phyloP scores from a whole-genome alignment of 2,888 invertebrate genomes.

The Tetragonisca angustula region DNA sequence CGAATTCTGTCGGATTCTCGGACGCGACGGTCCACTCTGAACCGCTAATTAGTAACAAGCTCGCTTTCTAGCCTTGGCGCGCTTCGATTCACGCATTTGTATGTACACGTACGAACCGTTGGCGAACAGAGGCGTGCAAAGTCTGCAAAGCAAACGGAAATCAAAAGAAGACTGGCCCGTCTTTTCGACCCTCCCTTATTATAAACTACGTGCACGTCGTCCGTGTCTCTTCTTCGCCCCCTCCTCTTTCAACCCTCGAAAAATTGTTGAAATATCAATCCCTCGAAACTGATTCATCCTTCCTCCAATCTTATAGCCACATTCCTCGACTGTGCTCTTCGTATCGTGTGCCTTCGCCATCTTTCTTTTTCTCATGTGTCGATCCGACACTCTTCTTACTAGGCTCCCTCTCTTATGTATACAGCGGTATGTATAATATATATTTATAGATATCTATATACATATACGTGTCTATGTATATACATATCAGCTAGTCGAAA shows the following conservation, averaged over 20 bases:
- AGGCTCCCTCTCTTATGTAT: conserved; percentile 50
- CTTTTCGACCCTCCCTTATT: conserved; percentile 60
- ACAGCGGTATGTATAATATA: conserved; percentile 44
- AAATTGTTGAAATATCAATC: background rate
- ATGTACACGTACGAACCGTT: conserved; percentile 17
- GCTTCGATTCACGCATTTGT: too few species aligned
- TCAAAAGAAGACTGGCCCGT: conserved; percentile 70
- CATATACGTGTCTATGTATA: conserved; percentile 44
- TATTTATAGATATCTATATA: conserved; percentile 43
- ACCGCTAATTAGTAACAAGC: conserved; percentile 27
- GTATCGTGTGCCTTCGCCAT: background rate
- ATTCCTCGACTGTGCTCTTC: background rate
- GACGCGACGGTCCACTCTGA: too few species aligned
- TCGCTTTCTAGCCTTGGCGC: background rate
- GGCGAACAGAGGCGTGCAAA: conserved; percentile 48
- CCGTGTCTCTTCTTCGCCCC: background rate
- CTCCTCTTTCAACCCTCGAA: background rate
- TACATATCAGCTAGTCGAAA: conserved; percentile 78
- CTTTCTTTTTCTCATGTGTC: too few species aligned
- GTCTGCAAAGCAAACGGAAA: conserved; percentile 52
- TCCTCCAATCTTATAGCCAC: background rate
- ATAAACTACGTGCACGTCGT: conserved; percentile 45
- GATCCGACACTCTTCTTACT: conserved; percentile 10
- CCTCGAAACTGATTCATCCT: conserved; percentile 51
- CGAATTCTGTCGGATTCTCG: background rate